phyloP scores from a whole-genome alignment of 2,113 vertebrate species.

The Thryonomys swinderianus region DNA sequence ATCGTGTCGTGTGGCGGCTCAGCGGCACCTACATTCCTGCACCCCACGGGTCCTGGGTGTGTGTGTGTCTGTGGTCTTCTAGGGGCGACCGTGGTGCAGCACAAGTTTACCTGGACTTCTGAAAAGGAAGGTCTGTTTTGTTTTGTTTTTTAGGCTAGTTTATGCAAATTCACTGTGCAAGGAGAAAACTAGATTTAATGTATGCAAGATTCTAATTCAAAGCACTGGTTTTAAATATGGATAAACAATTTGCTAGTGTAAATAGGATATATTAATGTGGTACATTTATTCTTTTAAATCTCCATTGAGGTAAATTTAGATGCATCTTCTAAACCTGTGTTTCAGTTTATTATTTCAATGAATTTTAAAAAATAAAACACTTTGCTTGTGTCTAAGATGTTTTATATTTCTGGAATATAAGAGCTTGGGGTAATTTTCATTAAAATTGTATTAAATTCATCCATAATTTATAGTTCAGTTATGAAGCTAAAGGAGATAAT shows the following conservation, averaged over 20 bases:
- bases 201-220: slow-evolving; percentile 3
- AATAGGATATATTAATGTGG: slow-evolving; percentile 62
- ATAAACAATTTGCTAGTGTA: neutral
- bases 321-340: neutral
- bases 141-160: neutral
- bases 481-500: slow-evolving; percentile 48
- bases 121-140: neutral
- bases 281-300: slow-evolving; percentile 31
- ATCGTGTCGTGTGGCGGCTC: neutral
- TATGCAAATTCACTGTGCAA: neutral
- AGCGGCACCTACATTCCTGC: neutral
- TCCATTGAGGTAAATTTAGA: slow-evolving; percentile 53
- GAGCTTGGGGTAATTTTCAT: slow-evolving; percentile 43
- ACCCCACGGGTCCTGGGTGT: neutral
- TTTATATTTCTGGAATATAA: slow-evolving; percentile 29
- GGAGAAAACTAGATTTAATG: slow-evolving; percentile 37
- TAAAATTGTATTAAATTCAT: slow-evolving; percentile 65
- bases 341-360: slow-evolving; percentile 39
- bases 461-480: slow-evolving; percentile 61
- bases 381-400: slow-evolving; percentile 9
- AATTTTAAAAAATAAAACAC: slow-evolving; percentile 50
- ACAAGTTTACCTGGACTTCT: neutral
- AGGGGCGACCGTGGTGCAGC: neutral
- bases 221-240: slow-evolving; percentile 51
- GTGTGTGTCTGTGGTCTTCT: too few relatives aligned